Evolutionary conservation across 2,888 invertebrate genomes (phyloP), one percentile per base, ranked within the genome.

Genomic region (Norana najaformis): DNA sequence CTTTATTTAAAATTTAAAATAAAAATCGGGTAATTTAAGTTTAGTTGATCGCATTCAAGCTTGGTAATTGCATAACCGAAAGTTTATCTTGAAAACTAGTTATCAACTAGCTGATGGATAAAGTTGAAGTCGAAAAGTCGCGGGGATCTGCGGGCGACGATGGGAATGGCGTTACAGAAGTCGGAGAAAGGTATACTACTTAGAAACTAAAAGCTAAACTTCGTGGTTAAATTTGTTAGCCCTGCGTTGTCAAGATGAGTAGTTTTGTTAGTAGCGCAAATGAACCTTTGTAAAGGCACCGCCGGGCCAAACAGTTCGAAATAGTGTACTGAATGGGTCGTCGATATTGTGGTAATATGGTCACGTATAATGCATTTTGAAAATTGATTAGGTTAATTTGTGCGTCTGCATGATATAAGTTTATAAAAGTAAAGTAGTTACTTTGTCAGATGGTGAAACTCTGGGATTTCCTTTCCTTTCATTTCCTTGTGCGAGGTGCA

Each of bases 101-200:
- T 69, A 69, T 6, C n/a, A 69, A 69, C n/a, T 69, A n/a, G 69
- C 69, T 13, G 69, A 69, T 69, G 69, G 69, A 69, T 69, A 69
- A 69, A 69, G 69, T 69, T 30, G 69, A 69, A 69, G 69, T 69
- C 69, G 69, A 69, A 69, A 69, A 69, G 69, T 69, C 69, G 69
- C 69, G 69, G 30, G 69, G n/a, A 69, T 69, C 69, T n/a, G 69
- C 69, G n/a, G n/a, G 69, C 69, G 69, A 69, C 69, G 69, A 69
- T 30, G 69, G 69, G 30, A 69, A 69, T n/a, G 69, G 69, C 69
- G 69, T n/a, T 69, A 69, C 69, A 69, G 69, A 69, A 69, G 69
- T 69, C 69, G n/a, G 69, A 69, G 69, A 69, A 69, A 69, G n/a
- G 69, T 69, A 69, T n/a, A n/a, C n/a, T 69, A 69, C 6, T 8